Evolutionary conservation across 2,888 invertebrate genomes (phyloP), one percentile per base, ranked within the genome.

Genomic region (Trichogramma dendrolimi): DNA sequence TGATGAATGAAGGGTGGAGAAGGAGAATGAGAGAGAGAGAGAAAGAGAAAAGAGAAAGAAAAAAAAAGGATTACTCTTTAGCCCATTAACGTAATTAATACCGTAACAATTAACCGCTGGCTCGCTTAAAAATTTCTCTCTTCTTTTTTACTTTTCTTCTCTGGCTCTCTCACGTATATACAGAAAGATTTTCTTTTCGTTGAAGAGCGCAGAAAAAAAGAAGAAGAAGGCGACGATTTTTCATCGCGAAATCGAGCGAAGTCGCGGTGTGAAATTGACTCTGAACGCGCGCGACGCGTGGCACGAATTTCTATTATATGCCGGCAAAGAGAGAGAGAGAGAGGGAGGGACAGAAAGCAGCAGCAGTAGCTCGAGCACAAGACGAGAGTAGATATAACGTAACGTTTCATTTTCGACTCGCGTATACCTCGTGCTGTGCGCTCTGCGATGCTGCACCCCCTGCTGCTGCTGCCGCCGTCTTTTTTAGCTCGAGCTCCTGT

Each of bases 61-160:
- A 60, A 60, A 63, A 62, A 64, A 58, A 64, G 67, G 67, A 68
- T 69, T 67, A 67, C 67, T 66, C 66, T 66, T 67, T 62, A 66
- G 69, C 74, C 76, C 76, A 77, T 77, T 77, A 76, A 72, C 73
- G 73, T 75, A 76, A 76, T 77, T 76, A 75, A 76, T 76, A 72
- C 72, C 74, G 75, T 75, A 76, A 75, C 71, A 75, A 75, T 76
- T 75, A 76, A 75, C 41, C 53, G 43, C 41, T 5, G 39, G n/a
- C 10, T 14, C 50, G 6, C n/a, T 46, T 8, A 46, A 46, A n/a
- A 46, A 46, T 46, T 10, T 10, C 8, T 10, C 8, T 46, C n/a
- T 46, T 46, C 46, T 3, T 46, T 46, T 46, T 46, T 46, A 46
- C n/a, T 46, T 10, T 3, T 10, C n/a, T 46, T 10, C 46, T 46